A percentile compares a stretch with the other conserved stretches of the same genome.
phyloP scores from a whole-genome alignment of 2,797 vertebrate genomes.

The Coendou prehensilis region DNA sequence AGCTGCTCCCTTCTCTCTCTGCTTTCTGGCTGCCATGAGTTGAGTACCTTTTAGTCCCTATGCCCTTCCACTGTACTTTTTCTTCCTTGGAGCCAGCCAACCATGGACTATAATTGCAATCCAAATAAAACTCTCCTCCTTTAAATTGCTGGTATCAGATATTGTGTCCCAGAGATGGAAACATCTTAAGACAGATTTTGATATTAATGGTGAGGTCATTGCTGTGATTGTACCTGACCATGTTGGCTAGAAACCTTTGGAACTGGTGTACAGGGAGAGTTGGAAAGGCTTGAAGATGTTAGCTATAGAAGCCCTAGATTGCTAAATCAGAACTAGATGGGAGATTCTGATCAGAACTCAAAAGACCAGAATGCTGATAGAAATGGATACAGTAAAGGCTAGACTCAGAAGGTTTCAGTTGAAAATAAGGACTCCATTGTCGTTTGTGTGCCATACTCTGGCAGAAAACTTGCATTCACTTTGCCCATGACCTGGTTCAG shows the following conservation, averaged over 20 bases:
- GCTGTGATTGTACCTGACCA: neutral
- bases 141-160: neutral
- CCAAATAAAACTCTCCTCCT: neutral
- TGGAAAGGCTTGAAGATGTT: neutral
- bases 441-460: neutral
- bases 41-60: neutral
- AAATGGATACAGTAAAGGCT: neutral
- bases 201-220: neutral
- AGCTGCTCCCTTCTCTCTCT: neutral
- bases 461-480: neutral
- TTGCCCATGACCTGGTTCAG: neutral
- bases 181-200: neutral
- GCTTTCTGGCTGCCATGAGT: neutral
- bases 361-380: neutral
- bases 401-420: neutral
- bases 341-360: neutral
- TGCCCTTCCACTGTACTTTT: neutral
- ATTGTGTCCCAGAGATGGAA: neutral
- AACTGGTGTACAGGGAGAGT: neutral
- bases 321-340: neutral
- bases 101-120: neutral
- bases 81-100: neutral
- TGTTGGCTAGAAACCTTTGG: neutral
- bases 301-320: neutral
- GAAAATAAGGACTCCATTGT: neutral